These are phyloP conservation scores for Allophyes oxyacanthae DNA, from an alignment of 2,888 invertebrate genomes.

Conservation along the genomic window DNA sequence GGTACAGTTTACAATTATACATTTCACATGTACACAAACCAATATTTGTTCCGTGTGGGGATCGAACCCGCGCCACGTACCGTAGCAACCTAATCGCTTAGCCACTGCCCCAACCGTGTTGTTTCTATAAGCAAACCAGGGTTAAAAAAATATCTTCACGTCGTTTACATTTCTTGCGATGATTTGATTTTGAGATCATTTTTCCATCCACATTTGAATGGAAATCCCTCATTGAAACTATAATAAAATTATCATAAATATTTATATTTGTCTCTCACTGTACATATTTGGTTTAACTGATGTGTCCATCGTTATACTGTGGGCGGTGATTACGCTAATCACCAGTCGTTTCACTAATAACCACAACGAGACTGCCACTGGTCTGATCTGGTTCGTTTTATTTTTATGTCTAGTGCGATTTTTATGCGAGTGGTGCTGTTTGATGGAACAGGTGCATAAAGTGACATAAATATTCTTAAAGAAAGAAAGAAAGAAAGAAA, in stretches of 20 bases:
- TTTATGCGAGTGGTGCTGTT: neutral
- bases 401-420: conserved; percentile 16
- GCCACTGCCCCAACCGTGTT: too few relatives aligned
- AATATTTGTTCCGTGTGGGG: too few relatives aligned
- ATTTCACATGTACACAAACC: too few relatives aligned
- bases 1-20: too few relatives aligned
- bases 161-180: neutral
- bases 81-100: too few relatives aligned
- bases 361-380: conserved; percentile 33
- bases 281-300: conserved; percentile 25
- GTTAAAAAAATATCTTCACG: too few relatives aligned
- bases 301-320: conserved; percentile 40
- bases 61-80: too few relatives aligned
- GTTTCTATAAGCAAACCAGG: too few relatives aligned
- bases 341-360: conserved; percentile 49
- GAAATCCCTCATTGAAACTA: neutral
- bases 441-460: too few relatives aligned
- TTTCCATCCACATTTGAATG: neutral
- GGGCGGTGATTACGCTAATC: conserved; percentile 48
- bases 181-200: neutral
- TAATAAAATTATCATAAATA: conserved; percentile 9
- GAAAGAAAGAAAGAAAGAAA: too few relatives aligned
- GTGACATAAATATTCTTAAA: too few relatives aligned
- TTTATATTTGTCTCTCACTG: conserved; percentile 9
- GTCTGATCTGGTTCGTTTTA: conserved; percentile 31